Conservation (phyloP, 2,888 invertebrate species). For the Apodemia hepburni region DNA sequence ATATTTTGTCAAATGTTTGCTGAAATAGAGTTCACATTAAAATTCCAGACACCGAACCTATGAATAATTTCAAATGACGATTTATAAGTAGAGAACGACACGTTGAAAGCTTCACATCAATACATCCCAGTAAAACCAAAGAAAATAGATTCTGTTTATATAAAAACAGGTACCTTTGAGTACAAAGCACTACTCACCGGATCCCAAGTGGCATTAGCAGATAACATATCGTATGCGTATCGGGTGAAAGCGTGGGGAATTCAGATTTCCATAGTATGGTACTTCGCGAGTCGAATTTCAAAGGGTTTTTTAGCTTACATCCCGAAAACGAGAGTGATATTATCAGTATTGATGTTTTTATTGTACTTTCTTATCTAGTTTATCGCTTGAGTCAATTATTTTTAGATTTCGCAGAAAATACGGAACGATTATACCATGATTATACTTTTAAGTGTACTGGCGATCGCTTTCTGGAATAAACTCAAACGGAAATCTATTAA, state of each 20-base stretch:
- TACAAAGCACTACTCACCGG: constrained; percentile 64
- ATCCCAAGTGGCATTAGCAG: constrained; percentile 73
- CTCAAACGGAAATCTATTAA: too few relatives aligned
- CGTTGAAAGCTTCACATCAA: constrained; percentile 32
- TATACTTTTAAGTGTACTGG: too few relatives aligned
- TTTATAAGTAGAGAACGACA: background rate
- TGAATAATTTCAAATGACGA: background rate
- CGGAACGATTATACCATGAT: too few relatives aligned
- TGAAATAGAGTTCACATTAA: background rate
- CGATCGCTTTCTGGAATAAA: too few relatives aligned
- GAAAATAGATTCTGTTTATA: constrained; percentile 60
- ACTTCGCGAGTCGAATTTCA: constrained; percentile 65
- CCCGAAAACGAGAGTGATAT: constrained; percentile 40
- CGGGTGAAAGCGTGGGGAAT: constrained; percentile 75
- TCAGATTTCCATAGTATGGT: constrained; percentile 65
- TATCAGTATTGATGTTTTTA: constrained; percentile 20
- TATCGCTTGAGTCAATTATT: background rate
- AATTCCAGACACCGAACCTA: background rate
- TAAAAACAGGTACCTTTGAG: constrained; percentile 72
- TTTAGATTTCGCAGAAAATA: background rate
- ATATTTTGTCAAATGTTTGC: too few relatives aligned
- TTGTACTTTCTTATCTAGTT: constrained; percentile 12
- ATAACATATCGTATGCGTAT: constrained; percentile 74
- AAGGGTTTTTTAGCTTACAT: constrained; percentile 58
- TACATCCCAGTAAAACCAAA: constrained; percentile 37